Base-by-base conservation (phyloP, 1,140 invertebrate genomes). In the Drosophila pseudoobscura region DNA sequence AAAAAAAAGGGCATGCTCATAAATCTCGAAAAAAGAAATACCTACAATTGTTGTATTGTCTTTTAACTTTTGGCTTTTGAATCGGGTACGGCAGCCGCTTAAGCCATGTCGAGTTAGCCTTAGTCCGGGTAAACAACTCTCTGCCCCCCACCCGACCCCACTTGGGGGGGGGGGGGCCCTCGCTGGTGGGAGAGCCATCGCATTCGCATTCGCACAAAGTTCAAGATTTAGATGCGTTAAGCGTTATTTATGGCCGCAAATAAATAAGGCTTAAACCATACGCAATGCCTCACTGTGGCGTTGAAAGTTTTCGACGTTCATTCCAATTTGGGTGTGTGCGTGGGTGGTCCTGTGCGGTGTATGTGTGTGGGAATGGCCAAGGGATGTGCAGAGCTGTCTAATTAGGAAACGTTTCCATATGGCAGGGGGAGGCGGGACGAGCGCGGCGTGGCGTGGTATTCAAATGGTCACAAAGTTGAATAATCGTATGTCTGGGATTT, bases 161-260 rank as follows among this genome's bases (percentile, higher is more conserved):
- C 15, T 22, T 20, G 20, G 20, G 20, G 17, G 20, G 20, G 20
- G 20, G 17, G 20, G 20, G 20, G 1, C 3, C 2, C 59, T 35
- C 57, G 17, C 71, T 60, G 29, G 29, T 29, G 29, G 7, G 29
- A 8, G 31, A 29, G 2, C 7, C 77, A 78, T 20, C 20, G 24
- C 24, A 26, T 26, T 51, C 77, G 82, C 80, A 84, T 77, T 84
- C 82, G 64, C 73, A 87, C 84, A 83, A 88, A 88, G 83, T 88
- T 89, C 71, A 88, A 88, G 83, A 88, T 88, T 88, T 88, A 88
- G 83, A 88, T 88, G 84, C 83, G 83, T 88, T 88, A 88, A 88
- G 83, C 83, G 83, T 88, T 89, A 88, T 88, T 88, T 88, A 88
- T 88, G 84, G 83, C 83, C 83, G 72, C 83, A 88, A 88, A 88